A percentile compares a stretch with the other conserved stretches of the same genome.
These are phyloP conservation scores for Acrobasis repandana DNA, from an alignment of 2,888 invertebrate species.

Conservation along the genomic window DNA sequence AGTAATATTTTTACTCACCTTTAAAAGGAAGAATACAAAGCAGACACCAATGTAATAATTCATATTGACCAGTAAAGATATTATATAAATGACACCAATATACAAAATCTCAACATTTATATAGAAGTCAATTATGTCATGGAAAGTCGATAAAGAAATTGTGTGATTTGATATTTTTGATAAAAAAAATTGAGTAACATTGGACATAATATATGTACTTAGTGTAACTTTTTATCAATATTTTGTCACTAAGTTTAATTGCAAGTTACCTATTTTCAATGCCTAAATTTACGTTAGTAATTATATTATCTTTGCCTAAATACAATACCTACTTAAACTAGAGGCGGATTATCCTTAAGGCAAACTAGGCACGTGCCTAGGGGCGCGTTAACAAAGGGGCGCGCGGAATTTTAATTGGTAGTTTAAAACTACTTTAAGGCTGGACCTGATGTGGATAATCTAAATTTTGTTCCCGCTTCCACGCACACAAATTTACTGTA, in stretches of 20 bases:
- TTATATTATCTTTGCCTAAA: too few species aligned
- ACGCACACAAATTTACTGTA: too few species aligned
- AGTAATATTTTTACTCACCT: background rate
- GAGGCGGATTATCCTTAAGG: too few species aligned
- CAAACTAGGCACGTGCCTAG: too few species aligned
- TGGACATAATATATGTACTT: background rate
- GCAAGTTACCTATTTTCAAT: too few species aligned
- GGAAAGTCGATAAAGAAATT: background rate
- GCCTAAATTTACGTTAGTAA: too few species aligned
- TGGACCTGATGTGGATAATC: too few species aligned
- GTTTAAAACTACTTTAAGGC: too few species aligned
- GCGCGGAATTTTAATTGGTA: too few species aligned
- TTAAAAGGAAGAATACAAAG: background rate
- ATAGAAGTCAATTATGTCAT: background rate
- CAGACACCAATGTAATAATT: background rate
- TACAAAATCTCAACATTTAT: background rate
- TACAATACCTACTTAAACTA: too few species aligned
- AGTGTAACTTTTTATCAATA: background rate
- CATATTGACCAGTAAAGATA: background rate
- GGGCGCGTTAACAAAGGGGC: too few species aligned
- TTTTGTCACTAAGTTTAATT: background rate
- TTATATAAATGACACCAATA: background rate
- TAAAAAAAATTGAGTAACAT: background rate
- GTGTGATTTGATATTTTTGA: conserved; percentile 1
- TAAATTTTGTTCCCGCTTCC: too few species aligned